Percentiles rank a stretch among this genome's conserved stretches.
These are phyloP conservation scores for Heliconius aoede DNA, from an alignment of 2,888 invertebrate genomes.

Conservation along the genomic window DNA sequence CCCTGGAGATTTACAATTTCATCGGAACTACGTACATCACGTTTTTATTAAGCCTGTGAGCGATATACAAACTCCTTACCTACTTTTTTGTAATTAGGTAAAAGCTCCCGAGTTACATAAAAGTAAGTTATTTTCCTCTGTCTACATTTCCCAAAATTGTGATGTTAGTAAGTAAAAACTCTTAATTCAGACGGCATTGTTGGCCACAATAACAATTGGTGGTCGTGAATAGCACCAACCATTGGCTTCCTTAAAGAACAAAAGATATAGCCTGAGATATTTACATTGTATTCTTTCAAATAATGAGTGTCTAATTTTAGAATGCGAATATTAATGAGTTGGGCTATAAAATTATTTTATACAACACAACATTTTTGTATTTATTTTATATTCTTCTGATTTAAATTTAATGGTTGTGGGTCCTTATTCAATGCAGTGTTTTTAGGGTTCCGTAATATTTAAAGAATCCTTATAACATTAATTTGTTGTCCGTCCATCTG, in stretches of 20 bases:
- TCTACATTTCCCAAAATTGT: conserved; percentile 15
- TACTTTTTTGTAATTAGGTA: conserved; percentile 5
- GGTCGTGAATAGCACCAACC: conserved; percentile 26
- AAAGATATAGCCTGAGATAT: conserved; percentile 32
- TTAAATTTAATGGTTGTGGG: too few relatives aligned
- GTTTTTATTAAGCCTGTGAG: background rate
- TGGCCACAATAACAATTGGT: conserved; percentile 33
- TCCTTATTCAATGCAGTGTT: too few relatives aligned
- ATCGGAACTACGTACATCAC: too few relatives aligned
- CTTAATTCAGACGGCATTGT: conserved; percentile 28
- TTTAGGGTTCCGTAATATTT: too few relatives aligned
- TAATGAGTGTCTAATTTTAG: conserved; percentile 28
- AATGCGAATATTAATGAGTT: conserved; percentile 18
- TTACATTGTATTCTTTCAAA: conserved; percentile 28
- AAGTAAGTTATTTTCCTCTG: background rate
- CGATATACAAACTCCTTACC: background rate
- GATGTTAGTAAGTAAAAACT: conserved; percentile 24
- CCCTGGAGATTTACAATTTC: too few relatives aligned
- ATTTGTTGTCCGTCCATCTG: too few relatives aligned
- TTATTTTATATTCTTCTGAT: too few relatives aligned
- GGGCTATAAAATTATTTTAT: background rate
- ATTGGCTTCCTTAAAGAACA: conserved; percentile 36
- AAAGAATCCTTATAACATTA: too few relatives aligned
- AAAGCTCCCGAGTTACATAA: background rate
- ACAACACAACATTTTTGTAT: background rate